These are phyloP conservation scores for Podargus strigoides DNA, from an alignment of 2,797 vertebrate genomes.

Conservation along the genomic window DNA sequence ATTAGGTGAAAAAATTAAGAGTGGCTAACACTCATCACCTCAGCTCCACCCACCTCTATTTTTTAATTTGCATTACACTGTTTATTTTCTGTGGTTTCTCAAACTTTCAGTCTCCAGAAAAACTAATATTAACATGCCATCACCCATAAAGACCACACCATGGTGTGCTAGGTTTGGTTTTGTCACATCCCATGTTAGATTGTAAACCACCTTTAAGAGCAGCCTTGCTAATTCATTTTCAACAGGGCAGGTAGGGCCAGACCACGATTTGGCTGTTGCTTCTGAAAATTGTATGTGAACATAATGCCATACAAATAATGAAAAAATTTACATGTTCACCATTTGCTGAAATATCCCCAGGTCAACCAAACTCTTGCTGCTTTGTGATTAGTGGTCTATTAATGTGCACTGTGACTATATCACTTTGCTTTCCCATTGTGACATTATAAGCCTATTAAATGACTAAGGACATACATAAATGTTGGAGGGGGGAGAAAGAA, in stretches of 20 bases:
- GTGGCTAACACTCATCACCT: background rate
- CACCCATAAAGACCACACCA: background rate
- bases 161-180: constrained; percentile 22
- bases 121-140: background rate
- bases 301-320: constrained; percentile 3
- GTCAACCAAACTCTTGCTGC: constrained; percentile 35
- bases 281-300: background rate
- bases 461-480: background rate
- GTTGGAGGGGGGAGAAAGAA: background rate
- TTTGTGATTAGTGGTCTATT: constrained; percentile 44
- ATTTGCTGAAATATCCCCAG: constrained; percentile 38
- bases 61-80: too few relatives aligned
- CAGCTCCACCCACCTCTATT: background rate
- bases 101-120: background rate
- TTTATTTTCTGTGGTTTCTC: background rate
- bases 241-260: background rate
- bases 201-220: background rate
- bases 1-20: background rate
- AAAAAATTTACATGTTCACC: constrained; percentile 14
- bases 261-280: background rate
- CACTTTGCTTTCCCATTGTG: constrained; percentile 15
- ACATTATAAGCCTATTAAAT: constrained; percentile 50
- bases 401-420: background rate
- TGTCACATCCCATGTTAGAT: background rate
- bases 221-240: constrained; percentile 14